A percentile compares a stretch with the other conserved stretches of the same genome.
These are phyloP conservation scores for Galeruca laticollis DNA, from an alignment of 2,888 invertebrate species.

Conservation along the genomic window DNA sequence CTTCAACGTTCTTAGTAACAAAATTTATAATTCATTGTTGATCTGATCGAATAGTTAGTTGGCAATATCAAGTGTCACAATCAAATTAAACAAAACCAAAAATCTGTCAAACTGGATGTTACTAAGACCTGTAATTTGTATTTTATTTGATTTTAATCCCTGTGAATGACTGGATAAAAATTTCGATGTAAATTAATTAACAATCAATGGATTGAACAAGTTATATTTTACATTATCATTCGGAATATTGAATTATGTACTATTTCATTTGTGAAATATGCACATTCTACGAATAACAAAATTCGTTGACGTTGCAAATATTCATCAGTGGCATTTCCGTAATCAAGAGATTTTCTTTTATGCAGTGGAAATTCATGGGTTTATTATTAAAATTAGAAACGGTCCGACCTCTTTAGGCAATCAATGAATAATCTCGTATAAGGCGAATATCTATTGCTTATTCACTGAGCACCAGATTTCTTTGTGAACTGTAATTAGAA, in stretches of 20 bases:
- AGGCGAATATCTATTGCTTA: slow-evolving; percentile 14
- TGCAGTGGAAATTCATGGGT: not conserved
- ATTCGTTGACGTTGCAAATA: not conserved
- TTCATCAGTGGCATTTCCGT: not conserved
- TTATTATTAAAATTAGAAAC: slow-evolving; percentile 16
- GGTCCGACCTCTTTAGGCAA: slow-evolving; percentile 3
- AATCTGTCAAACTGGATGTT: no score
- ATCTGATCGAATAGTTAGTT: no score
- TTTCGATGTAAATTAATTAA: no score
- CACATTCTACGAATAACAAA: not conserved
- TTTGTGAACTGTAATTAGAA: slow-evolving; percentile 17
- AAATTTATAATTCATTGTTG: no score
- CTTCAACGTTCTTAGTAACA: no score
- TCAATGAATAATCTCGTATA: slow-evolving; percentile 10
- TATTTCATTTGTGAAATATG: not conserved
- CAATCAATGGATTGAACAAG: no score
- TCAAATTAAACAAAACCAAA: no score
- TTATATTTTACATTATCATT: no score
- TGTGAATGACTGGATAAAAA: no score
- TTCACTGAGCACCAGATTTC: slow-evolving; percentile 8
- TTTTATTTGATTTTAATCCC: no score
- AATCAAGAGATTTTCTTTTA: slow-evolving; percentile 11
- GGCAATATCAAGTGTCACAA: no score
- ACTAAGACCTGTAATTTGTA: no score
- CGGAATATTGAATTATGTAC: not conserved